Conservation (phyloP, 2,888 invertebrate species). For the Tridacna crocea region DNA sequence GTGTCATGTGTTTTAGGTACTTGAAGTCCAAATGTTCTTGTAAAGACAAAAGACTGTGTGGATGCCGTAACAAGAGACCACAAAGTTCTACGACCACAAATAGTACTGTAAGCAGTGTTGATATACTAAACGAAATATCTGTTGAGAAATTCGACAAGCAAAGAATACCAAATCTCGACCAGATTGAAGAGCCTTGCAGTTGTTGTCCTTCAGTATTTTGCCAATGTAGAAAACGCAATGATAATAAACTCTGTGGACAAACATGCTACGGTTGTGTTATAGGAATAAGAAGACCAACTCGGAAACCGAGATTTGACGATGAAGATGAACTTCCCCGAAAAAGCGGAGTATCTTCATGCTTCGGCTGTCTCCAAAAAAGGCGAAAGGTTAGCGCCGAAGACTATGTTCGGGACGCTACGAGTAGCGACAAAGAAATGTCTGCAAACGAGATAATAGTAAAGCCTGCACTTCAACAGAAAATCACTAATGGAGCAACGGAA, state of each 20-base stretch:
- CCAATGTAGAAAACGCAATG: constrained; percentile 18
- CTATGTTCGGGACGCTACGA: background rate
- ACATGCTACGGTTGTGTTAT: constrained; percentile 24
- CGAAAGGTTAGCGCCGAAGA: background rate
- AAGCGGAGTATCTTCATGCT: constrained; percentile 5
- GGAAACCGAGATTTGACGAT: background rate
- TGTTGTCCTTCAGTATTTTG: constrained; percentile 14
- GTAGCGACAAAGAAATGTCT: background rate
- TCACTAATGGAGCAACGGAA: background rate
- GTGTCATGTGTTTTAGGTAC: constrained; percentile 28
- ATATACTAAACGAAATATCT: constrained; percentile 13
- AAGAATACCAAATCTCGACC: background rate
- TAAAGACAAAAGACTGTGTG: constrained; percentile 22
- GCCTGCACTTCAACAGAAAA: background rate
- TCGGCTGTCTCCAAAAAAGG: constrained; percentile 17
- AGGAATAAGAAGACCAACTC: constrained; percentile 5
- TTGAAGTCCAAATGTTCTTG: constrained; percentile 29
- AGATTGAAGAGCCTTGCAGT: background rate
- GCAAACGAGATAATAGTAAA: background rate
- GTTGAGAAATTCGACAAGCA: constrained; percentile 22
- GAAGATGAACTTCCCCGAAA: constrained; percentile 3
- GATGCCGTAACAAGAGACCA: constrained; percentile 24
- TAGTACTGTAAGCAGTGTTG: constrained; percentile 10
- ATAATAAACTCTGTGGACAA: constrained; percentile 19
- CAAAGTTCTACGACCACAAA: background rate